Evolutionary conservation across 2,888 invertebrate genomes (phyloP).

Genomic region (Capitulum mitella): DNA sequence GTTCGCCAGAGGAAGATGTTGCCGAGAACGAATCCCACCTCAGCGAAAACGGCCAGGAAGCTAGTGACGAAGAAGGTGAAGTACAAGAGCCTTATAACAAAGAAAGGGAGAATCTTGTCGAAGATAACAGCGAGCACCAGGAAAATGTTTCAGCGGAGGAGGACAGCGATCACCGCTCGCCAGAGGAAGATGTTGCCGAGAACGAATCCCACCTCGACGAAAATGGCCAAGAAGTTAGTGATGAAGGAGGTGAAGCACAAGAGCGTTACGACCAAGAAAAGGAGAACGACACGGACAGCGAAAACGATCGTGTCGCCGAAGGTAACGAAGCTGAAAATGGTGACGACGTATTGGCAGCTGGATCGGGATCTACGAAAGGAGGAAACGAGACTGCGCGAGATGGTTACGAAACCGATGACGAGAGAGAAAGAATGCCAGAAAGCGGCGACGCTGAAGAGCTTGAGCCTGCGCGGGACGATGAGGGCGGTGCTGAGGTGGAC

Average conservation of each 20-base stretch:
- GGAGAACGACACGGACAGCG: neutral
- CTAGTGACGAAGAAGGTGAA: neutral
- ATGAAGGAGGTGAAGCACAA: neutral
- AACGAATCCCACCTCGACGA: no score
- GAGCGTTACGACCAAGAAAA: neutral
- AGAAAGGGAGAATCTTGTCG: neutral
- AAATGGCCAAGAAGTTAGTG: neutral
- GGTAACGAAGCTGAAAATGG: neutral
- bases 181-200: no score
- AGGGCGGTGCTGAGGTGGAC: neutral
- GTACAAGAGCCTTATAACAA: neutral
- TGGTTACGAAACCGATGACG: neutral
- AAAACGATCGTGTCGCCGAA: neutral
- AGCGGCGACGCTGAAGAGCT: neutral
- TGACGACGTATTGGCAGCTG: neutral
- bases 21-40: no score
- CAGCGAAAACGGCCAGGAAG: no score
- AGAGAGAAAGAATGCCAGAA: neutral
- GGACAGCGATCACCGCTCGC: no score
- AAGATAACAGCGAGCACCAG: neutral
- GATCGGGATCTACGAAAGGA: neutral
- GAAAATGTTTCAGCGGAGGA: neutral
- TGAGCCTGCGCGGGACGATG: neutral
- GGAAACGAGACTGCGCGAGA: neutral
- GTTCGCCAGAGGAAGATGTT: no score